Conservation (phyloP, 2,797 vertebrate genomes). For the Paratrypauchen microcephalus region DNA sequence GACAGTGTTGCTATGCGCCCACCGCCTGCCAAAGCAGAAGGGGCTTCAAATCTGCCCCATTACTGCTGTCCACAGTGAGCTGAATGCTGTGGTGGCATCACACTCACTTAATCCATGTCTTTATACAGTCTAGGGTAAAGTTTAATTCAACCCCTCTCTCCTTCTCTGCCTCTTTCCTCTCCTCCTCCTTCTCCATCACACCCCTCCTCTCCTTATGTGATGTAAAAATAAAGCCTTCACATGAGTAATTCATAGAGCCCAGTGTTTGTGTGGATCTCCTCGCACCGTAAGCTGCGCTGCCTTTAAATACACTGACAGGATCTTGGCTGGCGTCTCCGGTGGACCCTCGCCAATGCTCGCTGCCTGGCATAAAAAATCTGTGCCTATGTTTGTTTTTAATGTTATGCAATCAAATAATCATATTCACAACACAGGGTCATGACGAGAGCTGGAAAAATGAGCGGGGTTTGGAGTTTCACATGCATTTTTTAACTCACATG, state of each 20-base stretch:
- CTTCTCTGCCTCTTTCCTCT: conserved; percentile 6
- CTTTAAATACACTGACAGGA: conserved; percentile 74
- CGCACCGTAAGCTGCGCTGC: conserved; percentile 69
- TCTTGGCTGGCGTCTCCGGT: conserved; percentile 75
- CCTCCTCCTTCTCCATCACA: neutral
- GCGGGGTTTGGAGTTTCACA: conserved; percentile 54
- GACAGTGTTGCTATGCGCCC: too few species aligned
- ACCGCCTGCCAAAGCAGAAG: too few species aligned
- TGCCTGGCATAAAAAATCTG: conserved; percentile 66
- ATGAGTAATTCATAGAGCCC: conserved; percentile 59
- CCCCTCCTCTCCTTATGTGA: conserved; percentile 39
- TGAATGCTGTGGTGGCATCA: neutral
- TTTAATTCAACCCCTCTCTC: too few species aligned
- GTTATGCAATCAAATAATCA: conserved; percentile 74
- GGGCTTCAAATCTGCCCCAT: too few species aligned
- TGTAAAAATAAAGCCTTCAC: conserved; percentile 67
- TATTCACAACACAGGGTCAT: conserved; percentile 46
- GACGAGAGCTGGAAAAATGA: conserved; percentile 60
- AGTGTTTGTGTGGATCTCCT: conserved; percentile 58
- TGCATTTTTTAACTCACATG: conserved; percentile 46
- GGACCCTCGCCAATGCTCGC: conserved; percentile 76
- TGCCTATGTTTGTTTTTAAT: conserved; percentile 61
- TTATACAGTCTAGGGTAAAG: neutral
- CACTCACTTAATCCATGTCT: neutral
- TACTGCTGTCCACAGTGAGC: too few species aligned